These are phyloP conservation scores for Paragorgia papillata DNA, from an alignment of 92 coral and sea anemone species.

Conservation along the genomic window DNA sequence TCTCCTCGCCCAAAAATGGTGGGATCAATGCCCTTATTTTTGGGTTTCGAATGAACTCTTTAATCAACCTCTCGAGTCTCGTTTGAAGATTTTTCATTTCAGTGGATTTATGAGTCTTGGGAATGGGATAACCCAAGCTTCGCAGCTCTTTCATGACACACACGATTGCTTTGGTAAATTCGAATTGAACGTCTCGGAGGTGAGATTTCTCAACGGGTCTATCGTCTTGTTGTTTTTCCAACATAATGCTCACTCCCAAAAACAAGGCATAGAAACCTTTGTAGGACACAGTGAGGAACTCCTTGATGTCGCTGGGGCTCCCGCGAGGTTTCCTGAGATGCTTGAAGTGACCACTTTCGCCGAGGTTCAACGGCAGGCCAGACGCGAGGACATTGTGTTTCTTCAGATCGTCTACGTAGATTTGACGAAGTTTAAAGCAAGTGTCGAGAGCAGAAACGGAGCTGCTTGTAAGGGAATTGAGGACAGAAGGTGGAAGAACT, in stretches of 20 bases:
- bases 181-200: not conserved
- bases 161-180: not conserved
- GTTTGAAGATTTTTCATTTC: not conserved
- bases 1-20: conserved; percentile 16
- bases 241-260: conserved; percentile 19
- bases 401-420: conserved; percentile 6
- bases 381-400: not conserved
- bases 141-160: not conserved
- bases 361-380: conserved; percentile 5
- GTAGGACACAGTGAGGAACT: conserved; percentile 27
- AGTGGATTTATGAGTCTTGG: not conserved
- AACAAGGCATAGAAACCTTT: conserved; percentile 14
- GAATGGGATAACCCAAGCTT: conserved; percentile 10
- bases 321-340: conserved; percentile 4
- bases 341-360: conserved; percentile 15
- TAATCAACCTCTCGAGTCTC: conserved; percentile 6
- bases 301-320: not conserved
- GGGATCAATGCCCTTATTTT: conserved; percentile 1
- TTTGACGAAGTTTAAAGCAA: not conserved
- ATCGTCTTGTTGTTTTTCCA: not conserved
- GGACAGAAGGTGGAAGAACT: not conserved
- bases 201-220: not conserved
- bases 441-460: conserved; percentile 7
- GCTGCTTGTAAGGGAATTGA: not conserved
- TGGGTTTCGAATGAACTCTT: not conserved